Conservation (phyloP, 2,888 invertebrate genomes). For the Rhogogaster chlorosoma region DNA sequence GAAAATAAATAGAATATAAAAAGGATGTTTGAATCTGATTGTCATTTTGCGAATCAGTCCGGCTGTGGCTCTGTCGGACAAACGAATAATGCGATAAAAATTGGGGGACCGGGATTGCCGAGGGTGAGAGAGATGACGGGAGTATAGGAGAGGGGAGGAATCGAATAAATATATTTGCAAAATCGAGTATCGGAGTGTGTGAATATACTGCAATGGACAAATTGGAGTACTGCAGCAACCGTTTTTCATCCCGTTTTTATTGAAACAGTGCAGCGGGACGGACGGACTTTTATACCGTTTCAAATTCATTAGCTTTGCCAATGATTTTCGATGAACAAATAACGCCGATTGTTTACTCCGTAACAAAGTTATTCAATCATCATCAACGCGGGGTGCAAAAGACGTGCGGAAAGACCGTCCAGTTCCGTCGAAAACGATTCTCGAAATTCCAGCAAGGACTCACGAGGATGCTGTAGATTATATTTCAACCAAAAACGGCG, state of each 20-base stretch:
- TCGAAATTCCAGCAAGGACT: neutral
- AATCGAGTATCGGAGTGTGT: constrained; percentile 25
- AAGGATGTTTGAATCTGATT: neutral
- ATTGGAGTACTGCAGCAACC: constrained; percentile 8
- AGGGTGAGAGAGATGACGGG: no score
- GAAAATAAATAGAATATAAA: neutral
- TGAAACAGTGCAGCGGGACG: constrained; percentile 10
- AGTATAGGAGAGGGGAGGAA: neutral
- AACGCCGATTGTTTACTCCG: neutral
- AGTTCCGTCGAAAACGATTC: neutral
- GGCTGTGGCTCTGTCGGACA: neutral
- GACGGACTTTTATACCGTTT: neutral
- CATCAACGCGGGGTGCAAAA: neutral
- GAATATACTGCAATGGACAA: constrained; percentile 31
- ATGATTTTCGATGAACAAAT: constrained; percentile 22
- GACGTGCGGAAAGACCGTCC: neutral
- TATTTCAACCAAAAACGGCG: neutral
- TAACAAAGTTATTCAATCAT: constrained; percentile 9
- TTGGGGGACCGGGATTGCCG: neutral
- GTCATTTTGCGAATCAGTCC: constrained; percentile 14
- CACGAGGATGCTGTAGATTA: neutral
- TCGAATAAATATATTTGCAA: constrained; percentile 33
- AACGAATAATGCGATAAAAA: constrained; percentile 27
- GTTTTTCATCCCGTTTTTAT: constrained; percentile 26
- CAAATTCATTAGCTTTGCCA: constrained; percentile 33